These are phyloP conservation scores for Pongo abelii DNA, from an alignment of 2,113 vertebrate species.

Conservation along the genomic window DNA sequence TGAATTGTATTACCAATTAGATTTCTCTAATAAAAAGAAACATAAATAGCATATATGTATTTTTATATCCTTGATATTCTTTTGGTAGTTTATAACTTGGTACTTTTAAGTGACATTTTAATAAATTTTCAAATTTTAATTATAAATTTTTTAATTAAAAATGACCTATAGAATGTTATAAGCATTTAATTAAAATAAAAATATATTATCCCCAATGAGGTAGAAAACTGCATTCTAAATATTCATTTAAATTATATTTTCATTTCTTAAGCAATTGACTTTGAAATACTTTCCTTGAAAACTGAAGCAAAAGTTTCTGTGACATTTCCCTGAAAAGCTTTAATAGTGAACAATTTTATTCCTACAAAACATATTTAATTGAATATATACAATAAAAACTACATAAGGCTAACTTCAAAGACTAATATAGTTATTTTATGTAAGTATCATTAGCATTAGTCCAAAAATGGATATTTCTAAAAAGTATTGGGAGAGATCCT, in stretches of 20 bases:
- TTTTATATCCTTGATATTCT: not conserved
- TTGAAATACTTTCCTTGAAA: slow-evolving; percentile 7
- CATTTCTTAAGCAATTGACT: not conserved
- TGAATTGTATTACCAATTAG: not conserved
- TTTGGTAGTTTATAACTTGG: not conserved
- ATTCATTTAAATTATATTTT: not conserved
- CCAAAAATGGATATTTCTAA: not conserved
- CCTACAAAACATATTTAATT: not conserved
- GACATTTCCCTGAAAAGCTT: not conserved
- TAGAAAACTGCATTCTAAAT: not conserved
- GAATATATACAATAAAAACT: not conserved
- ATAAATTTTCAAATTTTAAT: not conserved
- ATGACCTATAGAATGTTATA: not conserved
- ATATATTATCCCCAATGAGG: not conserved
- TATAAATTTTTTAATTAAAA: not conserved
- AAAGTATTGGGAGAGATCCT: not conserved
- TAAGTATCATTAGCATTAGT: not conserved
- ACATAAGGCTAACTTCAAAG: not conserved
- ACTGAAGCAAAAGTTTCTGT: not conserved
- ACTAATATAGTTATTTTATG: not conserved
- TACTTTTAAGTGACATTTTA: not conserved
- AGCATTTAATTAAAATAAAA: not conserved
- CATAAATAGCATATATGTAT: not conserved
- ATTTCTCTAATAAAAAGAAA: not conserved
- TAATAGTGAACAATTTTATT: not conserved